These are phyloP conservation scores for Tetramorium simillimum DNA, from an alignment of 1,140 invertebrate species.

Conservation along the genomic window DNA sequence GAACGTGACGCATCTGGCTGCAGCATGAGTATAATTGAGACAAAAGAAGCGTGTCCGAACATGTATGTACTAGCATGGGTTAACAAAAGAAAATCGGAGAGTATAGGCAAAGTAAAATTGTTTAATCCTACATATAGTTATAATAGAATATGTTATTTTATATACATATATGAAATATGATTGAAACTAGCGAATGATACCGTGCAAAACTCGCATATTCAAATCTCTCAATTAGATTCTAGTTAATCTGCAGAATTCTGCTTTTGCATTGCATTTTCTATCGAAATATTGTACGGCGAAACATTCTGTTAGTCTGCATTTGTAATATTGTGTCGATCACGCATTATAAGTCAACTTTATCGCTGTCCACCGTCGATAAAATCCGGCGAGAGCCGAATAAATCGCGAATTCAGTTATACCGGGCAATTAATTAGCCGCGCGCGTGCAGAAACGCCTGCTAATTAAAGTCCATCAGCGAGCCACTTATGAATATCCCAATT, in stretches of 20 bases:
- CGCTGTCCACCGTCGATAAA: slow-evolving; percentile 4
- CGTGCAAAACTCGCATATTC: not conserved
- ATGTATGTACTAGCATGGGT: too few relatives aligned
- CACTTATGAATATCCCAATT: slow-evolving; percentile 54
- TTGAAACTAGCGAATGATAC: not conserved
- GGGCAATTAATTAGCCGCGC: slow-evolving; percentile 37
- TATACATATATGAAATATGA: not conserved
- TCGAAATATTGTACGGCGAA: not conserved
- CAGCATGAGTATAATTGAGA: too few relatives aligned
- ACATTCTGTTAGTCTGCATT: not conserved
- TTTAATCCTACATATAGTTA: too few relatives aligned
- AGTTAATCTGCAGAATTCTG: not conserved
- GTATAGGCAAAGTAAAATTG: too few relatives aligned
- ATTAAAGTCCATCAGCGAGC: slow-evolving; percentile 53
- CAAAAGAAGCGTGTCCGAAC: too few relatives aligned
- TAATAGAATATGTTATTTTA: not conserved
- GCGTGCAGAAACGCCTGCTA: slow-evolving; percentile 26
- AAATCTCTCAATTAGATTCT: not conserved
- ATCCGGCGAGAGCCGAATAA: slow-evolving; percentile 23
- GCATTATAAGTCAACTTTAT: not conserved
- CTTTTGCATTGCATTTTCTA: not conserved
- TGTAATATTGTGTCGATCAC: not conserved
- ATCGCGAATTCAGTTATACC: slow-evolving; percentile 40
- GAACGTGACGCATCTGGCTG: too few relatives aligned
- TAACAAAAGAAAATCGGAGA: too few relatives aligned